Evolutionary conservation across 2,797 vertebrate genomes (phyloP), one percentile per base, ranked within the genome.

Genomic region (Pristis pectinata): DNA sequence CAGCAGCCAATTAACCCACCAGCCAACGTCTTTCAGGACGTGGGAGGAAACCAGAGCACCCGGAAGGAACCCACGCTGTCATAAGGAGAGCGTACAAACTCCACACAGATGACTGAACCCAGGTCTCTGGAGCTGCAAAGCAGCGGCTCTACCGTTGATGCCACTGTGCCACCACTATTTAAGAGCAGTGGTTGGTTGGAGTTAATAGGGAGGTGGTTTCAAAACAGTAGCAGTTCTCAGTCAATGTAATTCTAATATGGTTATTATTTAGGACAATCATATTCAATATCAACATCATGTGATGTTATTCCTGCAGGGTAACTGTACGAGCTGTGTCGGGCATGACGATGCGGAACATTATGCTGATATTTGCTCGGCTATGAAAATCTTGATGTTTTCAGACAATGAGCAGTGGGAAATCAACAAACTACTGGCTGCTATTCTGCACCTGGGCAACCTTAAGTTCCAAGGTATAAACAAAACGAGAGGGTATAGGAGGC

Each of bases 351-450:
- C 97, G 0, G 97, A 97, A 95, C 98, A 99, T 94, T 99, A 98
- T 0, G 97, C 98, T 41, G 98, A 98, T 94, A 98, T 99, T 95
- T 97, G 98, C 85, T 98, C 99, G 0, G 98, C 99, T 22, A 97
- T 99, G 97, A 99, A 99, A 97, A 98, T 99, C 96, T 98, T 99
- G 95, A 98, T 97, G 95, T 99, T 99, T 97, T 97, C 98, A 0
- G 98, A 99, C 94, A 97, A 97, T 0, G 98, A 99, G 95, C 96
- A 97, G 93, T 98, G 98, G 98, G 98, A 99, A 95, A 98, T 99
- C 96, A 98, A 96, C 96, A 99, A 98, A 95, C 96, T 99, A 89
- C 97, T 99, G 80, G 99, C 98, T 27, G 97, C 98, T 0, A 98
- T 99, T 91, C 98, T 99, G 89, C 99, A 99, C 96, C 95, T 99